Base-by-base conservation (phyloP, 2,113 vertebrate genomes). In the Cromileptes altivelis region DNA sequence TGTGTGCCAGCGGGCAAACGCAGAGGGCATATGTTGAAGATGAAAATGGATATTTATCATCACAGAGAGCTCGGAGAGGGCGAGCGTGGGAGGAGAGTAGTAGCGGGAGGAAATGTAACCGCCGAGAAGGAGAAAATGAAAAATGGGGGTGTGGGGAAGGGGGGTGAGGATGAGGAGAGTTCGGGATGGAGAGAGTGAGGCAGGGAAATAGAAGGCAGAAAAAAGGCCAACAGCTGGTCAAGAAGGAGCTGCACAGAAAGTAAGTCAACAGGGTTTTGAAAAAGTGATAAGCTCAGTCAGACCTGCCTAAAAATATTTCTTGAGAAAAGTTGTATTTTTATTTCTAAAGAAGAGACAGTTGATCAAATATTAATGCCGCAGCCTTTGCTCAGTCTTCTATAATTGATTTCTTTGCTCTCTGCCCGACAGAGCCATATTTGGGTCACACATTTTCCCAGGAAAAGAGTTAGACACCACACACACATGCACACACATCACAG, bases 21-120 rank as follows among this genome's bases (percentile, higher is more conserved):
- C 88, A 88, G 90, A 92, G 89, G 93, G 86, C 87, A 91, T 93
- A 93, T 93, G 91, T 89, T 94, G 85, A 88, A 87, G 88, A 91
- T 90, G 88, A 91, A 95, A 94, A 94, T 90, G 85, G 92, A 91
- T 93, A 92, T 93, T 94, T 91, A 93, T 94, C 93, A 92, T 92
- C 86, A 52, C 75, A 73, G 78, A 71, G 87, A 78, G 88, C 79
- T 75, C 27, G 72, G 85, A 77, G 85, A 79, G 86, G 62, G 75
- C 7, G 57, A 87, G 86, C 7, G 56, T 81, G 83, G 80, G 89
- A 83, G 72, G 86, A 56, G 80, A 80, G 62, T 45, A 77, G 71
- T 73, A 64, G 79, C 12, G 8, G 61, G 82, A 78, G 82, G 52
- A 73, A 75, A 75, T 57, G 71, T 67, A 86, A 77, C 81, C 2